Conservation (phyloP, 2,888 invertebrate genomes). For the Brachyptera risi region DNA sequence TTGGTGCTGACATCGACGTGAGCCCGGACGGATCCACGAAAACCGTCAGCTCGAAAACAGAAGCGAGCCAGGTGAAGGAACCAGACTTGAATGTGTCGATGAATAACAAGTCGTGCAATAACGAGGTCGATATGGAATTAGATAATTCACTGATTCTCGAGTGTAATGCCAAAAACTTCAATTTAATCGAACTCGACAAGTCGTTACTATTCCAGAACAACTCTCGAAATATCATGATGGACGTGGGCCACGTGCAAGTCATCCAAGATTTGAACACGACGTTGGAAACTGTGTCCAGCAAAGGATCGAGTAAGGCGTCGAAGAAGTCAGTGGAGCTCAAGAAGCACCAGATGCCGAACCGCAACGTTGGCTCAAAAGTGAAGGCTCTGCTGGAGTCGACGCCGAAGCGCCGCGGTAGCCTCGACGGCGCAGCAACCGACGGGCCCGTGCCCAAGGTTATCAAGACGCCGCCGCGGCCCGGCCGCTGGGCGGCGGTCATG, state of each 20-base stretch:
- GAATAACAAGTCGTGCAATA: background rate
- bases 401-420: constrained; percentile 42
- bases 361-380: constrained; percentile 71
- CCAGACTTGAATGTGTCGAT: background rate
- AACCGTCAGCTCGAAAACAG: constrained; percentile 45
- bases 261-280: too few relatives aligned
- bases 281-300: too few relatives aligned
- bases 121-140: constrained; percentile 13
- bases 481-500: constrained; percentile 81
- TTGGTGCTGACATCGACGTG: constrained; percentile 47
- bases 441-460: constrained; percentile 23
- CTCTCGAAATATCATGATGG: background rate
- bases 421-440: constrained; percentile 39
- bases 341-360: constrained; percentile 73
- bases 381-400: constrained; percentile 61
- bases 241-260: too few relatives aligned
- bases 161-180: too few relatives aligned
- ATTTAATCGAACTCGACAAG: constrained; percentile 6
- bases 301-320: constrained; percentile 22
- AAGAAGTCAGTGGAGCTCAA: constrained; percentile 48
- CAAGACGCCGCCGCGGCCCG: constrained; percentile 54
- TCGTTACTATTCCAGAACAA: background rate
- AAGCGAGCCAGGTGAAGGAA: constrained; percentile 26
- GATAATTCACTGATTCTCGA: too few relatives aligned
- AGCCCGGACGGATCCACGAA: constrained; percentile 61